These are phyloP conservation scores for Oreochromis grahami DNA, from an alignment of 2,797 vertebrate genomes.

Conservation along the genomic window DNA sequence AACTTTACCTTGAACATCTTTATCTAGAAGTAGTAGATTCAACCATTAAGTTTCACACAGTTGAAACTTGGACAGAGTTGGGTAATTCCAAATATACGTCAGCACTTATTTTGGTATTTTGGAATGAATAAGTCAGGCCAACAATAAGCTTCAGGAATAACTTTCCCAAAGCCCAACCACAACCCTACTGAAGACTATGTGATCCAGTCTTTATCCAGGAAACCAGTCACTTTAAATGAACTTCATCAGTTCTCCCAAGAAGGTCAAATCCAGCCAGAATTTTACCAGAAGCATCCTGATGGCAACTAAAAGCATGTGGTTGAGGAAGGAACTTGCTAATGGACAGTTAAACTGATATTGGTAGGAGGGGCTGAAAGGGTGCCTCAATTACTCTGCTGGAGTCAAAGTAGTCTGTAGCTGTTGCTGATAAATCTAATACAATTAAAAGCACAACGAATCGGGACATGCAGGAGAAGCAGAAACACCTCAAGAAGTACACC, in stretches of 20 bases:
- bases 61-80: neutral
- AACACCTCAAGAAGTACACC: neutral
- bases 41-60: neutral
- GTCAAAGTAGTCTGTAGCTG: neutral
- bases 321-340: neutral
- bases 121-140: neutral
- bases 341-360: neutral
- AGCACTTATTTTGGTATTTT: neutral
- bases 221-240: neutral
- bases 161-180: neutral
- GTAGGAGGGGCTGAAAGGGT: neutral
- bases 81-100: neutral
- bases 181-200: neutral
- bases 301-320: neutral
- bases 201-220: neutral
- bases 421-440: neutral
- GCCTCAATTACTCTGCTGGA: neutral
- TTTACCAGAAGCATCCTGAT: neutral
- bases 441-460: neutral
- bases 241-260: neutral
- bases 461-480: neutral
- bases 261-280: neutral
- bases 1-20: neutral
- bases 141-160: neutral
- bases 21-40: neutral